These are phyloP conservation scores for Dasysyrphus albostriatus DNA, from an alignment of 2,888 invertebrate genomes.

Conservation along the genomic window DNA sequence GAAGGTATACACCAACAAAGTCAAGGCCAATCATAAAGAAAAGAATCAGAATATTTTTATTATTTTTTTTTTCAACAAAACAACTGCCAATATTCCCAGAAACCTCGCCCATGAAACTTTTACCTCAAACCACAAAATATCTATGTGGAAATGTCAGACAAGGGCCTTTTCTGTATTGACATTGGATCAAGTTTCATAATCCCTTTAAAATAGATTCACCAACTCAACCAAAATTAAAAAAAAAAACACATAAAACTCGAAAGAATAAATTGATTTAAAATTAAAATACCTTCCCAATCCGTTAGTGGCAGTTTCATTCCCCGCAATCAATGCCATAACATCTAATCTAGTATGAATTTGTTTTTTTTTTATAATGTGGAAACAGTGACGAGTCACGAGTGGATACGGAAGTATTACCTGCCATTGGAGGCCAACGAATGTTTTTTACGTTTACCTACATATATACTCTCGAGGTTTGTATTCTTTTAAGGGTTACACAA, in stretches of 20 bases:
- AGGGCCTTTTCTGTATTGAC: conserved; percentile 46
- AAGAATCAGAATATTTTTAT: conserved; percentile 4
- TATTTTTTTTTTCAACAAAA: background rate
- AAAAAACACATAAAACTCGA: background rate
- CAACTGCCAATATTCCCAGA: conserved; percentile 34
- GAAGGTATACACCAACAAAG: background rate
- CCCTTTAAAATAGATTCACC: conserved; percentile 26
- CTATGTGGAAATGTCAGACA: conserved; percentile 37
- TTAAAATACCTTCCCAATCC: conserved; percentile 16
- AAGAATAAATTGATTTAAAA: conserved; percentile 27
- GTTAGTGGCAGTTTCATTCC: background rate
- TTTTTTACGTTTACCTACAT: background rate
- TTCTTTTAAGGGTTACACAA: conserved; percentile 10
- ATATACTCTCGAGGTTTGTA: background rate
- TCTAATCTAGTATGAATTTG: background rate
- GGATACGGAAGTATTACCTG: conserved; percentile 35
- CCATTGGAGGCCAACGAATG: conserved; percentile 10
- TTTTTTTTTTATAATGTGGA: background rate
- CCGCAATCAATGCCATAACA: background rate
- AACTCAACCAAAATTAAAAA: background rate
- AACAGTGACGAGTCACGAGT: conserved; percentile 6
- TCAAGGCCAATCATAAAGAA: conserved; percentile 13
- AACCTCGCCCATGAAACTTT: conserved; percentile 12
- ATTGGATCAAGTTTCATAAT: conserved; percentile 49
- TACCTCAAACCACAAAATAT: conserved; percentile 14